Base-by-base conservation (phyloP, 2,797 vertebrate species). In the Catostomus latipinnis region DNA sequence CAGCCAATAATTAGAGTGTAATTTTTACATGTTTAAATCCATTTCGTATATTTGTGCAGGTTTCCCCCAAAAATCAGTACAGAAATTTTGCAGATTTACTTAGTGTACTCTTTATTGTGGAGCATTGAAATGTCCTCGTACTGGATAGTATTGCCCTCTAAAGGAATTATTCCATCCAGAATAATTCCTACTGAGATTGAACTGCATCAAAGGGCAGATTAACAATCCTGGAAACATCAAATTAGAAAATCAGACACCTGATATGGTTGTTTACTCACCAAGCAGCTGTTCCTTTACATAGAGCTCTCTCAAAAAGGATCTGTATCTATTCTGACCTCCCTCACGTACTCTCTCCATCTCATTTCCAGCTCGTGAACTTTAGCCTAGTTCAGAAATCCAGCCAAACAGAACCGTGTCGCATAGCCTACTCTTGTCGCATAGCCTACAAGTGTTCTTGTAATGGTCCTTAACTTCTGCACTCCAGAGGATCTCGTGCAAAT, bases 251-350 rank as follows among this genome's bases (percentile, higher is more conserved):
- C 67, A 62, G 87, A 88, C 83, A 88, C 80, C 78, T 63, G 78
- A 88, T 76, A 72, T 79, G 82, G 84, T 72, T 88, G 87, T 88
- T 88, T 87, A 86, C 78, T 66, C 52, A 52, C 18, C 67, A 48
- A 76, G 87, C 86, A 88, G 87, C 87, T 88, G 88, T 83, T 83
- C 60, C 56, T 60, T 78, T 71, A 72, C 82, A 34, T 34, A 34
- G 2, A 34, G 34, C 34, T 34, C 34, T 34, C 34, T 81, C 76
- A 82, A 84, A 82, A 78, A 67, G 78, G 80, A 78, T 54, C 71
- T 50, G 71, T 48, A 72, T 76, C 71, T 34, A 34, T 34, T 34
- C 71, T 85, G 70, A 46, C 70, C 48, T 70, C 66, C 68, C 50
- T 56, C 74, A 71, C 50, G 6, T 75, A 54, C 60, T 68, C 71